These are phyloP conservation scores for Xestia xanthographa DNA, from an alignment of 2,888 invertebrate species.

Conservation along the genomic window DNA sequence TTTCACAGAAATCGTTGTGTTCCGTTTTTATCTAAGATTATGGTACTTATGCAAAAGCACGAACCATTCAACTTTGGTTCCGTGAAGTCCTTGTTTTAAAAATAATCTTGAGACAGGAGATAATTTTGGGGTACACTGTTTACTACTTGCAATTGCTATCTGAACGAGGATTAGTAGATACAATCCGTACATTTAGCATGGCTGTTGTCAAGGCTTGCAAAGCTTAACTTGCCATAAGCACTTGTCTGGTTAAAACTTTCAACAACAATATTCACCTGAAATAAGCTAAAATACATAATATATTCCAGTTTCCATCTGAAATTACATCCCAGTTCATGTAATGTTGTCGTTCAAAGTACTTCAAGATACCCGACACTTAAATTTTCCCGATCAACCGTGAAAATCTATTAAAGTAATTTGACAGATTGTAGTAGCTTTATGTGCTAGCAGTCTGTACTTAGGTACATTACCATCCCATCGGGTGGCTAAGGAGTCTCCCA, in stretches of 20 bases:
- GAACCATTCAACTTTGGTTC: conserved; percentile 33
- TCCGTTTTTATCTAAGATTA: conserved; percentile 65
- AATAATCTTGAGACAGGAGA: conserved; percentile 34
- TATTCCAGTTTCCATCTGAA: background rate
- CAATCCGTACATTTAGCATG: background rate
- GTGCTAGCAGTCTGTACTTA: too few relatives aligned
- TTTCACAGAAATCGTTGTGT: conserved; percentile 75
- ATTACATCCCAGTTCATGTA: background rate
- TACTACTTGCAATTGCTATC: conserved; percentile 1
- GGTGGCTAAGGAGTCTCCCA: background rate
- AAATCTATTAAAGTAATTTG: too few relatives aligned
- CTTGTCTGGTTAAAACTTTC: background rate
- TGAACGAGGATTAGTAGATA: background rate
- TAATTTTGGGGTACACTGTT: conserved; percentile 20
- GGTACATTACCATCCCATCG: background rate
- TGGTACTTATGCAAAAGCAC: conserved; percentile 65
- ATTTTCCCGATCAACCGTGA: too few relatives aligned
- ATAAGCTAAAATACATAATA: background rate
- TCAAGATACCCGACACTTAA: background rate
- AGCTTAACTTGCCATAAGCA: background rate
- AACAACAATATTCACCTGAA: background rate
- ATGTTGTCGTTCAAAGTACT: background rate
- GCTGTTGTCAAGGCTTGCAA: background rate
- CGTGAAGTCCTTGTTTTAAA: conserved; percentile 44
- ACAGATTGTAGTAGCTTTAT: too few relatives aligned